phyloP scores from a whole-genome alignment of 2,113 vertebrate genomes.

The Aramus guarauna region DNA sequence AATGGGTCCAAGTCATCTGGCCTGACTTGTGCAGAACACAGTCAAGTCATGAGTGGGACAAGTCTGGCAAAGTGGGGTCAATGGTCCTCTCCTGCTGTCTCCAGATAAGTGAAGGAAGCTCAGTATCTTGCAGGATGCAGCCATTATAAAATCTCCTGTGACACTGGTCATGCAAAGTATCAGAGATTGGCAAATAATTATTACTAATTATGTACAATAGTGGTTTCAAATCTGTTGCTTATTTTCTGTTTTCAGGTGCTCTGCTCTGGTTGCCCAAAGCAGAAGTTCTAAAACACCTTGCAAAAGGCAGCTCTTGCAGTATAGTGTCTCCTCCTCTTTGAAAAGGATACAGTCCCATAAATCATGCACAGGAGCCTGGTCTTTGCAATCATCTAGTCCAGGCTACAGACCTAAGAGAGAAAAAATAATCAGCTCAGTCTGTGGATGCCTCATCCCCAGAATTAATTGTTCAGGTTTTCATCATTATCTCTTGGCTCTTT shows the following conservation, averaged over 20 bases:
- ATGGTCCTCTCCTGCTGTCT: not conserved
- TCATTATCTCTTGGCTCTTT: slow-evolving; percentile 5
- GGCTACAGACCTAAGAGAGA: not conserved
- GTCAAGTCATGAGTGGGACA: not conserved
- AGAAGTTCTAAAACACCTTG: not conserved
- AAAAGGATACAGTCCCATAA: not conserved
- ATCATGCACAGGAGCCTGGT: not conserved
- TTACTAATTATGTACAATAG: not conserved
- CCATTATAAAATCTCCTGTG: not conserved
- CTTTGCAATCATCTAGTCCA: not conserved
- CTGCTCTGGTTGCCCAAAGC: not conserved
- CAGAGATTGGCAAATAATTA: not conserved
- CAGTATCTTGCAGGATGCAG: not conserved
- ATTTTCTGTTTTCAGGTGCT: not conserved
- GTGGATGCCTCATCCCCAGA: not conserved
- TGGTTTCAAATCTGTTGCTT: not conserved
- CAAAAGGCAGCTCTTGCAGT: not conserved
- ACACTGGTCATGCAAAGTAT: not conserved
- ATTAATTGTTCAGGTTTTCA: slow-evolving; percentile 27
- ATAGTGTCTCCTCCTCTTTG: not conserved
- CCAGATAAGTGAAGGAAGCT: not conserved
- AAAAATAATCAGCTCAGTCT: slow-evolving; percentile 17
- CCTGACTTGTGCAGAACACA: not conserved
- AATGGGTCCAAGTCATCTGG: not conserved
- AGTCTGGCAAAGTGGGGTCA: not conserved